Conservation (phyloP, 2,888 invertebrate genomes). For the Cheilosia variabilis region DNA sequence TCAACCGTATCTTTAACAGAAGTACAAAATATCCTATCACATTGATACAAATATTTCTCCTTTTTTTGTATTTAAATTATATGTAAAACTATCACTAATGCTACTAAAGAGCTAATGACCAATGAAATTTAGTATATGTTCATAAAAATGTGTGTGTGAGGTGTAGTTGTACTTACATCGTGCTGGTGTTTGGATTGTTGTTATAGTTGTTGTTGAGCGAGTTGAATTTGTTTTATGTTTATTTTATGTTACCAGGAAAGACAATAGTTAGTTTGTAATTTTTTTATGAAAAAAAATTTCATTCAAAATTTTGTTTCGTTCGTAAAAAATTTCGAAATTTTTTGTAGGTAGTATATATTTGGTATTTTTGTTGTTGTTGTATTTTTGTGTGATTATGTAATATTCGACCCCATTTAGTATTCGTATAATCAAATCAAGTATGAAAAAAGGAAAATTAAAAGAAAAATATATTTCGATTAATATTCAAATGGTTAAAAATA, state of each 20-base stretch:
- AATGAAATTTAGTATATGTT: conserved; percentile 64
- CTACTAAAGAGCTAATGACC: conserved; percentile 60
- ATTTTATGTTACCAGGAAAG: conserved; percentile 36
- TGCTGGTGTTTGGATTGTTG: conserved; percentile 81
- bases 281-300: conserved; percentile 71
- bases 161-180: conserved; percentile 83
- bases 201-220: conserved; percentile 81
- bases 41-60: neutral
- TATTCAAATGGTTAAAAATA: conserved; percentile 72
- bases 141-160: conserved; percentile 77
- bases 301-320: conserved; percentile 43
- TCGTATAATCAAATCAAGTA: conserved; percentile 83
- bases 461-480: conserved; percentile 82
- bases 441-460: conserved; percentile 83
- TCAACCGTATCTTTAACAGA: too few species aligned
- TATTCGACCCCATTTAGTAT: conserved; percentile 77
- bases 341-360: conserved; percentile 56
- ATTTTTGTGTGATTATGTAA: conserved; percentile 79
- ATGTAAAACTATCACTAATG: conserved; percentile 41
- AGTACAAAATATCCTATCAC: neutral
- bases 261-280: conserved; percentile 33
- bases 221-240: conserved; percentile 74
- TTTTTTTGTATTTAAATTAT: neutral
- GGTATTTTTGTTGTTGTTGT: conserved; percentile 74
- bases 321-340: conserved; percentile 47